Conservation (phyloP, 2,113 vertebrate genomes). For the Hyla sarda region DNA sequence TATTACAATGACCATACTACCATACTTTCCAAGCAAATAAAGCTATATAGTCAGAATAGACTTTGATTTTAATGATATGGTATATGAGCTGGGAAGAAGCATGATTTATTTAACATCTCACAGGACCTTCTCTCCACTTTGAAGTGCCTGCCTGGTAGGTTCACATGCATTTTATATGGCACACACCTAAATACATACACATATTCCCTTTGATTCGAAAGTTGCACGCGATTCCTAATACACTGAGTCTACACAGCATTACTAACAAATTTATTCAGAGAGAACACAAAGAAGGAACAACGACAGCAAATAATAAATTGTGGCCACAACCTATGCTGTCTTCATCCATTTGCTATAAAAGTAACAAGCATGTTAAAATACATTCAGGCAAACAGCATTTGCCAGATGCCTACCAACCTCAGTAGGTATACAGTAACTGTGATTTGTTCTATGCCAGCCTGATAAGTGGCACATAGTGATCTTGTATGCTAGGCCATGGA, state of each 20-base stretch:
- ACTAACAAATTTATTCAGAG: neutral
- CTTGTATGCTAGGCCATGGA: neutral
- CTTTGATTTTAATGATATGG: neutral
- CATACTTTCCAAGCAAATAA: too few species aligned
- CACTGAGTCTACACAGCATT: neutral
- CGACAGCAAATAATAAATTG: neutral
- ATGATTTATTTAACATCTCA: neutral
- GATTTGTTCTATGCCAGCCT: neutral
- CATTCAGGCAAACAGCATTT: neutral
- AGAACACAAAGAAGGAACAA: neutral
- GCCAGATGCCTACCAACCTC: neutral
- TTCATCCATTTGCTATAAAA: neutral
- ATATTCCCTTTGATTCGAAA: conserved; percentile 7
- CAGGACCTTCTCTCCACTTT: neutral
- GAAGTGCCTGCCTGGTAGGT: neutral
- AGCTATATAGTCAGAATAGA: neutral
- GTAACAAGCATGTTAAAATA: neutral
- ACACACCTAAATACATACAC: neutral
- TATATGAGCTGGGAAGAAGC: neutral
- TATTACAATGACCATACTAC: neutral
- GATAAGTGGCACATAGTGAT: neutral
- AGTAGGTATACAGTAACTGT: neutral
- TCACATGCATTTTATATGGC: neutral
- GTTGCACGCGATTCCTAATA: neutral
- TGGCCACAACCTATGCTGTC: neutral